These are phyloP conservation scores for Argyrosomus japonicus DNA, from an alignment of 2,113 vertebrate genomes.

Conservation along the genomic window DNA sequence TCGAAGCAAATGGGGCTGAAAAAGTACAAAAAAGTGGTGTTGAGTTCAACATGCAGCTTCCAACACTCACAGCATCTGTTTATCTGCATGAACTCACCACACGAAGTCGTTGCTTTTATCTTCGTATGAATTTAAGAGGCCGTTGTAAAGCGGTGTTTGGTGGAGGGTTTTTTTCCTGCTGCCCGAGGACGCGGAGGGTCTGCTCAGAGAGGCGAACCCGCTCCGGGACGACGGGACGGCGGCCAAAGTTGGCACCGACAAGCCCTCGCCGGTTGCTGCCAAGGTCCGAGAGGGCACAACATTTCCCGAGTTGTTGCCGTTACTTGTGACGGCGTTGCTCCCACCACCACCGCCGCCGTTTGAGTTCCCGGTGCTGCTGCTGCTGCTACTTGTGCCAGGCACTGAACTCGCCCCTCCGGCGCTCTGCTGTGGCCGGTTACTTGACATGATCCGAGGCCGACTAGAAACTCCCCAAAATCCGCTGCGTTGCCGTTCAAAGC, in stretches of 20 bases:
- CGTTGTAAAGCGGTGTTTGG: constrained; percentile 92
- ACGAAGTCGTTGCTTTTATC: constrained; percentile 99
- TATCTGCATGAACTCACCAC: constrained; percentile 85
- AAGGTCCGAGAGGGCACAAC: constrained; percentile 79
- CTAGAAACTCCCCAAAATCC: constrained; percentile 70
- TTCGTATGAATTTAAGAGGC: constrained; percentile 96
- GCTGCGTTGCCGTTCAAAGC: constrained; percentile 71
- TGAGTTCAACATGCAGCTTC: background rate
- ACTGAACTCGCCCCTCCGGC: constrained; percentile 79
- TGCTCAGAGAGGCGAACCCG: constrained; percentile 71
- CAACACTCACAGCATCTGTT: background rate
- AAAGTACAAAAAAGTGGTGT: constrained; percentile 45
- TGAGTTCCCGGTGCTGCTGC: constrained; percentile 65
- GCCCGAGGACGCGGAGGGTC: constrained; percentile 73
- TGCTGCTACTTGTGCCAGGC: constrained; percentile 82
- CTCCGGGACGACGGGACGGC: constrained; percentile 72
- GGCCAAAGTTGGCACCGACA: constrained; percentile 71
- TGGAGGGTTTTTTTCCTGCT: constrained; percentile 90
- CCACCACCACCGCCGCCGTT: constrained; percentile 63
- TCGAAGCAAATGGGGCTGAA: constrained; percentile 98
- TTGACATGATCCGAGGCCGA: constrained; percentile 82
- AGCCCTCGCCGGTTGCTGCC: constrained; percentile 68
- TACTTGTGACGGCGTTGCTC: constrained; percentile 69
- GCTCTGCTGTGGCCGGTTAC: constrained; percentile 77
- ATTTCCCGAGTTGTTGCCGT: constrained; percentile 76